Evolutionary conservation across 2,797 vertebrate species (phyloP), one percentile per base, ranked within the genome.

Genomic region (Sciaenops ocellatus): DNA sequence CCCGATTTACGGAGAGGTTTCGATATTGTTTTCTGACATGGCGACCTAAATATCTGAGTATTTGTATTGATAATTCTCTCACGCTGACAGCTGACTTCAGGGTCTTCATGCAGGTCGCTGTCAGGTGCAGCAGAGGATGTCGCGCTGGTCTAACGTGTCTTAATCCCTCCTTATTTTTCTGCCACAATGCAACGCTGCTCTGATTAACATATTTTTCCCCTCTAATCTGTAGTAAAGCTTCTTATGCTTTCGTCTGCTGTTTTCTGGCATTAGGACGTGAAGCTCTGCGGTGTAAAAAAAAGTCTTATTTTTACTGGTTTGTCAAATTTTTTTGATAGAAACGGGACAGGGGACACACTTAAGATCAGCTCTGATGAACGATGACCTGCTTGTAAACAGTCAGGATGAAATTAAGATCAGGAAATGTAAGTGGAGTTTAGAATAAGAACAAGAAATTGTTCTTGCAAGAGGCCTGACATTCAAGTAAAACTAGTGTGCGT

Each of bases 401-500:
- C n/a, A 51, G 11, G 8, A 12, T 30, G 2, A 63, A 69, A 44
- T 30, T 30, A 30, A 6, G 30, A 30, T 30, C 1, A 13, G 2
- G 48, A 57, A 13, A 24, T 16, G 22, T 20, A 26, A n/a, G 11
- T 41, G 4, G 1, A 2, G 1, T 62, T 42, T 26, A 55, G 20
- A 3, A 48, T 6, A 30, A 50, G 0, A 56, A 56, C 3, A 18
- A 0, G 0, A 17, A 61, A 41, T 28, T 50, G 11, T 72, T 89
- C 75, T 73, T 81, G 85, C 11, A 81, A 52, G 59, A 85, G 70
- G 78, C 13, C 67, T 1, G 1, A 60, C 44, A 63, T 63, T 11
- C 17, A 28, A 50, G n/a, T 78, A 57, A 78, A 74, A 63, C 50
- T 44, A 68, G 44, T 26, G 61, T 60, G 60, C 44, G 60, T 77